Conservation (phyloP, 2,888 invertebrate species). For the Tenthredo scrophulariae region DNA sequence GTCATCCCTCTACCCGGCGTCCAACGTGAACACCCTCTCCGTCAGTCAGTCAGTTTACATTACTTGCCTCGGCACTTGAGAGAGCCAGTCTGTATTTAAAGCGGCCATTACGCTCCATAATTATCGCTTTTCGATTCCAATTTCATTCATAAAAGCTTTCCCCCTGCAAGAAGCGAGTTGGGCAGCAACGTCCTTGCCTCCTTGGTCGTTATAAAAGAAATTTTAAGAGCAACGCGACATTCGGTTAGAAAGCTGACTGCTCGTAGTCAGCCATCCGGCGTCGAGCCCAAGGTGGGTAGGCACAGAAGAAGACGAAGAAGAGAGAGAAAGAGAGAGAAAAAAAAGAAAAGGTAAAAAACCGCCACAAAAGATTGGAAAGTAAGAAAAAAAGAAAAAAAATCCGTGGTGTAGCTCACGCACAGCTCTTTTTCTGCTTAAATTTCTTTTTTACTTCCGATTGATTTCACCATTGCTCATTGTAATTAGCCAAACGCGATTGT, state of each 20-base stretch:
- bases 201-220: constrained; percentile 35
- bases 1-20: constrained; percentile 45
- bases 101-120: constrained; percentile 72
- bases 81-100: constrained; percentile 67
- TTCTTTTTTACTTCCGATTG: neutral
- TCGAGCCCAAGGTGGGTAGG: neutral
- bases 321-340: neutral
- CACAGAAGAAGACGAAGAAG: neutral
- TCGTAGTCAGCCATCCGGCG: constrained; percentile 19
- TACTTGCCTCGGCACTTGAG: constrained; percentile 62
- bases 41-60: constrained; percentile 73
- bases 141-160: constrained; percentile 68
- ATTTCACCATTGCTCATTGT: neutral
- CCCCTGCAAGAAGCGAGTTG: constrained; percentile 38
- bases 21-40: constrained; percentile 57
- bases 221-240: constrained; percentile 46
- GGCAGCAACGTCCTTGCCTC: constrained; percentile 17
- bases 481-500: neutral
- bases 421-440: neutral
- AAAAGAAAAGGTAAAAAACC: neutral
- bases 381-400: neutral
- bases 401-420: neutral
- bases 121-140: constrained; percentile 74
- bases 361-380: neutral
- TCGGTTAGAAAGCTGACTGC: constrained; percentile 18